Conservation (phyloP, 37 sponge, comb jelly and placozoan genomes). For the Cladorhizidae sp. region DNA sequence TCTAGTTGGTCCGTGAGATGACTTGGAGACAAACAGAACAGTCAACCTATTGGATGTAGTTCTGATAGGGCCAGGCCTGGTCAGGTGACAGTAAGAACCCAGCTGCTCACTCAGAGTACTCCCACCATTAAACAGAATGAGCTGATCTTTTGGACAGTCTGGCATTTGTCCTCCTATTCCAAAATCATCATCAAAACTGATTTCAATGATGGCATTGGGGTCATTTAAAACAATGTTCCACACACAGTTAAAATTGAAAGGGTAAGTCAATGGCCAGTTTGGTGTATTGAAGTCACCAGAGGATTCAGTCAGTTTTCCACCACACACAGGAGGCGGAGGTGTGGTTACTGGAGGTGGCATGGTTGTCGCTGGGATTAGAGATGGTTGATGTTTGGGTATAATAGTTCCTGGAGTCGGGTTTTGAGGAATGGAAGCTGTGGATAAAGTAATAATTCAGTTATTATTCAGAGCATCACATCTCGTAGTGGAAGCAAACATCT, state of each 20-base stretch:
- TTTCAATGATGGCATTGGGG: background rate
- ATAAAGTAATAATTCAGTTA: too few species aligned
- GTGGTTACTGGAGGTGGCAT: background rate
- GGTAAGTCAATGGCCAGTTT: constrained; percentile 5
- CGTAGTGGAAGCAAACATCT: background rate
- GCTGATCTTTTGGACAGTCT: background rate
- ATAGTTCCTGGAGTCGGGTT: too few species aligned
- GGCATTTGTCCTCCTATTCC: background rate
- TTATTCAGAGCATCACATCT: too few species aligned
- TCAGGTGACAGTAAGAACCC: background rate
- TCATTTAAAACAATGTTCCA: constrained; percentile 5
- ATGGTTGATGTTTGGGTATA: too few species aligned
- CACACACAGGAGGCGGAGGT: constrained; percentile 1
- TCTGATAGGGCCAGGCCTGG: background rate
- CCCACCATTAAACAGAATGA: background rate
- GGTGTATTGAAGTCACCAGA: constrained; percentile 7
- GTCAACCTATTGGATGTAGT: background rate
- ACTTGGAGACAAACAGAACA: background rate
- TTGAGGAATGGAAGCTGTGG: too few species aligned
- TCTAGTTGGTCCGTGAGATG: background rate
- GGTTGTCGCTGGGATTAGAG: background rate
- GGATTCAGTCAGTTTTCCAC: background rate
- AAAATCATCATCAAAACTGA: constrained; percentile 4
- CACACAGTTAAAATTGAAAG: background rate
- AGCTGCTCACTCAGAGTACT: too few species aligned